phyloP scores from a whole-genome alignment of 2,888 invertebrate species.

The Agrotis clavis region DNA sequence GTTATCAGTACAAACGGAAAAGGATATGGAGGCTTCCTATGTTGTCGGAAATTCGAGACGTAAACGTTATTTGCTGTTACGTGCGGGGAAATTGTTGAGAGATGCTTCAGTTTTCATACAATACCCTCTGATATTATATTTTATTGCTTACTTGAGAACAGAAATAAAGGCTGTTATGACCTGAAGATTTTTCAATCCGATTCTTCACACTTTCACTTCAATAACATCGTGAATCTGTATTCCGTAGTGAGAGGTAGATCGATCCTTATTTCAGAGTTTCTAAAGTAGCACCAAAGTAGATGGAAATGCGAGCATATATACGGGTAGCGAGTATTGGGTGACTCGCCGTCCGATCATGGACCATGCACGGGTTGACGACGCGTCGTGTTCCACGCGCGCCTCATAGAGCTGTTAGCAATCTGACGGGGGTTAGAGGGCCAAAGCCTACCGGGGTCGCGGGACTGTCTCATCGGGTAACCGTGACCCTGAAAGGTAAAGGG shows the following conservation, averaged over 20 bases:
- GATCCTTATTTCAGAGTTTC: background rate
- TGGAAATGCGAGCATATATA: background rate
- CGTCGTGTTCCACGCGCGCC: too few species aligned
- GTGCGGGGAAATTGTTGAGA: constrained; percentile 50
- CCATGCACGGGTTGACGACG: too few species aligned
- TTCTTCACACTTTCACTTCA: background rate
- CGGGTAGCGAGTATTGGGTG: too few species aligned
- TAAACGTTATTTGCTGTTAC: constrained; percentile 50
- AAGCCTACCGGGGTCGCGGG: too few species aligned
- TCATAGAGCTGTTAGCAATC: too few species aligned
- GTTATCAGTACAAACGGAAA: constrained; percentile 31
- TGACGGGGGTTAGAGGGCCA: too few species aligned
- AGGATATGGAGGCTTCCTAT: constrained; percentile 49
- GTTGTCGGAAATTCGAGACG: constrained; percentile 49
- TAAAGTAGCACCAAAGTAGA: background rate
- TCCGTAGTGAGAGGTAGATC: background rate
- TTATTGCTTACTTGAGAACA: constrained; percentile 24
- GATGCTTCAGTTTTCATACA: constrained; percentile 41
- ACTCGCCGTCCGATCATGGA: too few species aligned
- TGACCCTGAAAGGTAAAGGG: too few species aligned
- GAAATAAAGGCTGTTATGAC: background rate
- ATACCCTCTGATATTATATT: constrained; percentile 32
- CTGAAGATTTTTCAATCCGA: background rate
- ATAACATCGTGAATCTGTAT: background rate
- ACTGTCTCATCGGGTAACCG: too few species aligned